Conservation (phyloP, 2,113 vertebrate species). For the Indri indri region DNA sequence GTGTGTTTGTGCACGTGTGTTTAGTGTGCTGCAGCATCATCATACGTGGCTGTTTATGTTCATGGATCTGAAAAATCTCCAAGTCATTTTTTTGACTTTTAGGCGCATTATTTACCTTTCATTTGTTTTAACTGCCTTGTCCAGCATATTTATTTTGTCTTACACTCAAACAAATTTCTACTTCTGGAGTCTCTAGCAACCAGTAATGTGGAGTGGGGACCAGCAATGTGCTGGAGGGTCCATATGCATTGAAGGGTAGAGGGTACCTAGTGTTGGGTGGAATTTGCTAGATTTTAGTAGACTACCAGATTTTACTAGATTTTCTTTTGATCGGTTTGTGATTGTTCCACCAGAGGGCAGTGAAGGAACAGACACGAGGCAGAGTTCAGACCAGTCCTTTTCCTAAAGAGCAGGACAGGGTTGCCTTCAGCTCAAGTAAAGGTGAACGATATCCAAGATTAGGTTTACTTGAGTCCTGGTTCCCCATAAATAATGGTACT, state of each 20-base stretch:
- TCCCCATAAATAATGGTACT: background rate
- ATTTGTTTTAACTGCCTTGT: background rate
- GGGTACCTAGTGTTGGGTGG: background rate
- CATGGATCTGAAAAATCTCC: background rate
- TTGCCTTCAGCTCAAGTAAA: background rate
- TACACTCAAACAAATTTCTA: background rate
- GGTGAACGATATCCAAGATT: background rate
- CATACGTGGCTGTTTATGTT: background rate
- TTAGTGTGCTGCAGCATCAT: background rate
- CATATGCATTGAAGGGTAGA: background rate
- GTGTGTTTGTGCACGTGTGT: background rate
- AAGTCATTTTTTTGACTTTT: background rate
- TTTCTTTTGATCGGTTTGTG: background rate
- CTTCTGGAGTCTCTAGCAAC: background rate
- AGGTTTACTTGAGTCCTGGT: background rate
- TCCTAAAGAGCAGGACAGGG: background rate
- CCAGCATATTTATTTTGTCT: background rate
- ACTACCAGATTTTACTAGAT: background rate
- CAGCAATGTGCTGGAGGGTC: background rate
- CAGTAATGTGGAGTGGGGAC: background rate
- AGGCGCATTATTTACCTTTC: background rate
- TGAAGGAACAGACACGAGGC: background rate
- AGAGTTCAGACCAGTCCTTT: background rate
- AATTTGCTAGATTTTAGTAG: background rate
- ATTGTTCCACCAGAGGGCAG: conserved; percentile 26